Conservation (phyloP, 2,888 invertebrate genomes). For the Clanis bilineata region DNA sequence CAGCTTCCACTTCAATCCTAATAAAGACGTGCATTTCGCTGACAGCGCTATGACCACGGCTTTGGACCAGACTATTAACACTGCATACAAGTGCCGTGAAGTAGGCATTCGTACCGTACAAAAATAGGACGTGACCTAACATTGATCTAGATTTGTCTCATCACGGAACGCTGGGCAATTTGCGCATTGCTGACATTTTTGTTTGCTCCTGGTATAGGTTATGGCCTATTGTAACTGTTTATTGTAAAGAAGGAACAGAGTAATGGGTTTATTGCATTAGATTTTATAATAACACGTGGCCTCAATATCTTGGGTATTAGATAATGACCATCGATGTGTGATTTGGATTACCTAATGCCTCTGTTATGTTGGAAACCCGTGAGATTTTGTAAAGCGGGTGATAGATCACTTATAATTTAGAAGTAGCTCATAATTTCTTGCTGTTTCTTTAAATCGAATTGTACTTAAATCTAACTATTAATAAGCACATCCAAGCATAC, state of each 20-base stretch:
- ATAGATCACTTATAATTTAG: no score
- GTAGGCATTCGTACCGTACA: conserved; percentile 28
- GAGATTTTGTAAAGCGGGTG: no score
- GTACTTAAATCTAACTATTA: no score
- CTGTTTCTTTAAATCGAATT: no score
- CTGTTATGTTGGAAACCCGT: no score
- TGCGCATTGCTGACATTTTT: conserved; percentile 30
- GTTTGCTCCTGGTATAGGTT: background rate
- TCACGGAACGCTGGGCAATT: conserved; percentile 27
- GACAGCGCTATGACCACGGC: background rate
- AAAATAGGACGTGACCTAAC: conserved; percentile 55
- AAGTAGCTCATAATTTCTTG: no score
- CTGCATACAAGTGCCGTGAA: background rate
- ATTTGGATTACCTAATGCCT: background rate
- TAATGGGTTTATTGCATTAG: background rate
- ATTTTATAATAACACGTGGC: background rate
- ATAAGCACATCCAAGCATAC: no score
- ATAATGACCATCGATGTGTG: background rate
- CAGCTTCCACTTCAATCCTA: background rate
- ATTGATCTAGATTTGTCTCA: conserved; percentile 49
- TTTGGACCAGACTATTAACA: background rate
- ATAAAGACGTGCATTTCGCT: background rate
- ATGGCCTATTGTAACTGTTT: background rate
- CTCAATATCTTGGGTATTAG: background rate
- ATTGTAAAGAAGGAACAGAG: background rate